A percentile compares a stretch with the other conserved stretches of the same genome.
phyloP scores from a whole-genome alignment of 2,888 invertebrate genomes.

The Ormyrus labotus region DNA sequence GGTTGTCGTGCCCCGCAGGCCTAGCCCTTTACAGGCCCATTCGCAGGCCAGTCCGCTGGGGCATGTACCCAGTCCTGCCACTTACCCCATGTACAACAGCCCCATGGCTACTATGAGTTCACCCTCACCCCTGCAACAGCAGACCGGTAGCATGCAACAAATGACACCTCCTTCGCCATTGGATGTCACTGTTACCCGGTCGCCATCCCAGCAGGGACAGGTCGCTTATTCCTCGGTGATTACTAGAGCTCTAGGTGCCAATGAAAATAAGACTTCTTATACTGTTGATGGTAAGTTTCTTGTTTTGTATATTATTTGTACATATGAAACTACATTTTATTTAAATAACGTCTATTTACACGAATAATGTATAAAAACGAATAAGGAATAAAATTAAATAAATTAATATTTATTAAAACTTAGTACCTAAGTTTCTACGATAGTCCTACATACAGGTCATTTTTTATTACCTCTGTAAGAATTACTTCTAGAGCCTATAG shows the following conservation, averaged over 20 bases:
- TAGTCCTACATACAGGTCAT: too few relatives aligned
- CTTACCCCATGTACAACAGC: conserved; percentile 90
- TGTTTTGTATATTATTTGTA: not conserved
- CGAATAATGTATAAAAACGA: too few relatives aligned
- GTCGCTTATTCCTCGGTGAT: conserved; percentile 91
- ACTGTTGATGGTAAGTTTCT: conserved; percentile 61
- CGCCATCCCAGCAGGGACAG: conserved; percentile 80
- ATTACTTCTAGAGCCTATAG: too few relatives aligned
- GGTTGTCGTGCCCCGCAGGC: conserved; percentile 81
- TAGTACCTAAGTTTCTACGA: too few relatives aligned
- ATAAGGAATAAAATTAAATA: too few relatives aligned
- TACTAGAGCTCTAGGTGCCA: conserved; percentile 83
- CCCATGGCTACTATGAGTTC: conserved; percentile 85
- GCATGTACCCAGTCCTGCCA: conserved; percentile 86
- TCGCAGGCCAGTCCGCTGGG: conserved; percentile 85
- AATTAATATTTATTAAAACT: too few relatives aligned
- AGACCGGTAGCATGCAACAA: conserved; percentile 64
- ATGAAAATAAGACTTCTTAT: conserved; percentile 76
- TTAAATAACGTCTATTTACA: too few relatives aligned
- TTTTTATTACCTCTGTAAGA: too few relatives aligned
- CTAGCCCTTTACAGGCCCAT: conserved; percentile 83
- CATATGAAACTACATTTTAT: too few relatives aligned
- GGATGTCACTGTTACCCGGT: conserved; percentile 83
- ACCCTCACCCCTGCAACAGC: conserved; percentile 80
- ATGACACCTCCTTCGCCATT: conserved; percentile 83